Conservation (phyloP, 2,797 vertebrate genomes). For the Halcyon badia region DNA sequence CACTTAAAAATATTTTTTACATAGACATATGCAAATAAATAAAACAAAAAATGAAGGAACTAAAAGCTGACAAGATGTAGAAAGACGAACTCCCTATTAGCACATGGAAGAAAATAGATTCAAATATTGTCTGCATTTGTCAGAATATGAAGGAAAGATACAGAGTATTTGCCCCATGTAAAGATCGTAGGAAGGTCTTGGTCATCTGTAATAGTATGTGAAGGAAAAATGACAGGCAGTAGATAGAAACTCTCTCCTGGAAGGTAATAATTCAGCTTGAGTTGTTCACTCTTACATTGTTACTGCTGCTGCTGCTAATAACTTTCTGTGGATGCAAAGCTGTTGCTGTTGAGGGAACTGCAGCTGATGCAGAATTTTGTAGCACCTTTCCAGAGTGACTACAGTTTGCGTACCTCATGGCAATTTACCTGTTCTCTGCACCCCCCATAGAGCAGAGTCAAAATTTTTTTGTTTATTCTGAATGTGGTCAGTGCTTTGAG, state of each 20-base stretch:
- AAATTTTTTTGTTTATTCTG: neutral
- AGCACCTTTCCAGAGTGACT: neutral
- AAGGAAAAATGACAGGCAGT: neutral
- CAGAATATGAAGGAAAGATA: neutral
- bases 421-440: neutral
- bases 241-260: neutral
- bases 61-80: neutral
- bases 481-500: neutral
- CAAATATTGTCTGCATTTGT: neutral
- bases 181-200: neutral
- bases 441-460: neutral
- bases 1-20: neutral
- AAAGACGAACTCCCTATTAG: neutral
- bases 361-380: neutral
- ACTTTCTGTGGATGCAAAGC: accelerated
- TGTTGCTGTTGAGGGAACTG: neutral
- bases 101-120: neutral
- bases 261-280: neutral
- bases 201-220: neutral
- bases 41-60: neutral
- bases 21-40: neutral
- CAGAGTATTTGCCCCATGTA: neutral
- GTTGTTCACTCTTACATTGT: neutral
- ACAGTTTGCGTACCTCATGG: neutral
- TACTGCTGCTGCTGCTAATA: neutral